Evolutionary conservation across 1,140 invertebrate genomes (phyloP).

Genomic region (Drosophila kohkoa): DNA sequence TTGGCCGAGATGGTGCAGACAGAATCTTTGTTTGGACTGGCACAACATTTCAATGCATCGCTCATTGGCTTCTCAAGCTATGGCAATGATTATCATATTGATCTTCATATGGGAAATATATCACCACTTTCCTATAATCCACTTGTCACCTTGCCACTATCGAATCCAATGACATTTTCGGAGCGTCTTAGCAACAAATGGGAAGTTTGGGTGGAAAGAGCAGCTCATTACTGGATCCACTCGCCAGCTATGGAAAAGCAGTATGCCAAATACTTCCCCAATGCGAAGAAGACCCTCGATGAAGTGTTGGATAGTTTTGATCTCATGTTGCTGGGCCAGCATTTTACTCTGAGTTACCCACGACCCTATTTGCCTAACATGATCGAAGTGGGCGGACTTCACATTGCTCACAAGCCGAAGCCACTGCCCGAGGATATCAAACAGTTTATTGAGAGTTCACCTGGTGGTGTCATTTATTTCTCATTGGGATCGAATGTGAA

Average conservation of each 20-base stretch:
- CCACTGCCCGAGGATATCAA: conserved; percentile 85
- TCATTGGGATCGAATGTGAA: conserved; percentile 88
- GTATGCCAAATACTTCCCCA: conserved; percentile 74
- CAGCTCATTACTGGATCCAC: conserved; percentile 34
- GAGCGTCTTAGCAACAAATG: conserved; percentile 84
- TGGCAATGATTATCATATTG: conserved; percentile 63
- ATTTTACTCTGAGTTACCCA: conserved; percentile 85
- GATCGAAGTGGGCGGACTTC: conserved; percentile 87
- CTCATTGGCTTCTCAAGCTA: conserved; percentile 68
- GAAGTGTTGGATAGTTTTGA: conserved; percentile 83
- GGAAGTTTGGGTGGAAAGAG: conserved; percentile 27
- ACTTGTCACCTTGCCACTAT: conserved; percentile 60
- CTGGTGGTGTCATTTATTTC: conserved; percentile 87
- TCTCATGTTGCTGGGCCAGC: conserved; percentile 86
- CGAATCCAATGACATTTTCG: conserved; percentile 83
- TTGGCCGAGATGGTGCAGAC: conserved; percentile 66
- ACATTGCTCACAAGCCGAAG: conserved; percentile 83
- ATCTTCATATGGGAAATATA: conserved; percentile 64
- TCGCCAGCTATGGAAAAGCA: conserved; percentile 68
- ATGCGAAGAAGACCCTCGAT: conserved; percentile 80
- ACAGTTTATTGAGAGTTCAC: conserved; percentile 86
- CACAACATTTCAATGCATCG: conserved; percentile 74
- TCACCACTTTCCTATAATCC: conserved; percentile 81
- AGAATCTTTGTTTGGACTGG: conserved; percentile 65
- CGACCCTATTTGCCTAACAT: conserved; percentile 86